These are phyloP conservation scores for Torymus auratus DNA, from an alignment of 2,888 invertebrate genomes.

Conservation along the genomic window DNA sequence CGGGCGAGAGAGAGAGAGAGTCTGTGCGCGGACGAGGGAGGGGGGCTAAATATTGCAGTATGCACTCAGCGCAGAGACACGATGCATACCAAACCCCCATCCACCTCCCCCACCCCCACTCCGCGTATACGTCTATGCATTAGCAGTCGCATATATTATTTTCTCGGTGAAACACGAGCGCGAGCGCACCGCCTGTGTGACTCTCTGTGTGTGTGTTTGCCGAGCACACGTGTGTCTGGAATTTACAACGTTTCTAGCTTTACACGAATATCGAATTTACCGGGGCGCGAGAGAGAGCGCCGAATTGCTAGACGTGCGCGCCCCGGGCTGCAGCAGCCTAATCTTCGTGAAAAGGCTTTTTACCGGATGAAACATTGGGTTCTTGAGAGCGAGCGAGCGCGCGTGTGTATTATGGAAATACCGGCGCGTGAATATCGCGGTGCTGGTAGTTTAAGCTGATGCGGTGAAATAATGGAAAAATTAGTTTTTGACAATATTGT, in stretches of 20 bases:
- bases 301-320: slow-evolving; percentile 21
- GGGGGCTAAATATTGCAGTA: slow-evolving; percentile 73
- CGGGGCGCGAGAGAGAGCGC: neutral
- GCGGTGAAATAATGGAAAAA: no score
- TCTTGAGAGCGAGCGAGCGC: neutral
- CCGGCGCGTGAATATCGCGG: no score
- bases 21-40: slow-evolving; percentile 55
- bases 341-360: slow-evolving; percentile 24
- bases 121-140: slow-evolving; percentile 69
- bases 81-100: slow-evolving; percentile 63
- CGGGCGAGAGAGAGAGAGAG: slow-evolving; percentile 57
- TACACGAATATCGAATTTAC: slow-evolving; percentile 52
- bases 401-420: no score
- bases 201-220: no score
- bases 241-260: slow-evolving; percentile 52
- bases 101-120: slow-evolving; percentile 59
- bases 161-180: slow-evolving; percentile 63
- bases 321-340: neutral
- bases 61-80: slow-evolving; percentile 72
- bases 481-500: no score
- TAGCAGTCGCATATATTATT: slow-evolving; percentile 73
- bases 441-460: no score
- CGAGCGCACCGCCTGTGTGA: neutral
- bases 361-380: slow-evolving; percentile 36
- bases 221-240: slow-evolving; percentile 1